phyloP scores from a whole-genome alignment of 2,888 invertebrate species.

The Tiliacea aurago region DNA sequence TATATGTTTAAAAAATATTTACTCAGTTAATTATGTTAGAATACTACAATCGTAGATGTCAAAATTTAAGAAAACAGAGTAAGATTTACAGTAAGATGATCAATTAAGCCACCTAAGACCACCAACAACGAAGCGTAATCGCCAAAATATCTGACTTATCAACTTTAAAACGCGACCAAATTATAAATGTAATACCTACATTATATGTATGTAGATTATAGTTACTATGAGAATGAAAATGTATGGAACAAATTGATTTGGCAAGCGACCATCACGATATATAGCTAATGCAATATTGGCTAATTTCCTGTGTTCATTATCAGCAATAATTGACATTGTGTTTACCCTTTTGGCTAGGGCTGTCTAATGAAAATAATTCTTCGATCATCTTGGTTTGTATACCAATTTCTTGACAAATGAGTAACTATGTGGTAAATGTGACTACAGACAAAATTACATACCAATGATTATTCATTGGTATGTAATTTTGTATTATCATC shows the following conservation, averaged over 20 bases:
- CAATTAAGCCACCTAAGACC: background rate
- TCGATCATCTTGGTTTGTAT: background rate
- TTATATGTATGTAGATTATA: background rate
- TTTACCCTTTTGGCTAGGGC: slow-evolving; percentile 49
- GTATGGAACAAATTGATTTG: slow-evolving; percentile 49
- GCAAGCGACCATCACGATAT: slow-evolving; percentile 56
- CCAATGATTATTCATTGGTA: too few species aligned
- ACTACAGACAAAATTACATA: too few species aligned
- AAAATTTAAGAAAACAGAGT: background rate
- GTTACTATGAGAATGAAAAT: slow-evolving; percentile 25
- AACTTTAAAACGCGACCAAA: slow-evolving; percentile 27
- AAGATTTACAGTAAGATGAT: too few species aligned
- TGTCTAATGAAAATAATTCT: slow-evolving; percentile 25
- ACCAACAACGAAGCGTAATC: background rate
- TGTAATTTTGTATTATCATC: background rate
- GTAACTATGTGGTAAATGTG: background rate
- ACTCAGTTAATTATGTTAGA: too few species aligned
- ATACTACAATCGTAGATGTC: background rate
- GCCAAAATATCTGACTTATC: slow-evolving; percentile 7
- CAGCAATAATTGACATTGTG: slow-evolving; percentile 62
- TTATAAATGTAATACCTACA: slow-evolving; percentile 1
- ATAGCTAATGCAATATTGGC: slow-evolving; percentile 57
- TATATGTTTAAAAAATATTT: background rate
- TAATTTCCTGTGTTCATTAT: slow-evolving; percentile 62
- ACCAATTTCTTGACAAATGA: background rate